Percentiles rank a stretch among this genome's conserved stretches.
phyloP scores from a whole-genome alignment of 2,888 invertebrate genomes.

The Maniola hyperantus region DNA sequence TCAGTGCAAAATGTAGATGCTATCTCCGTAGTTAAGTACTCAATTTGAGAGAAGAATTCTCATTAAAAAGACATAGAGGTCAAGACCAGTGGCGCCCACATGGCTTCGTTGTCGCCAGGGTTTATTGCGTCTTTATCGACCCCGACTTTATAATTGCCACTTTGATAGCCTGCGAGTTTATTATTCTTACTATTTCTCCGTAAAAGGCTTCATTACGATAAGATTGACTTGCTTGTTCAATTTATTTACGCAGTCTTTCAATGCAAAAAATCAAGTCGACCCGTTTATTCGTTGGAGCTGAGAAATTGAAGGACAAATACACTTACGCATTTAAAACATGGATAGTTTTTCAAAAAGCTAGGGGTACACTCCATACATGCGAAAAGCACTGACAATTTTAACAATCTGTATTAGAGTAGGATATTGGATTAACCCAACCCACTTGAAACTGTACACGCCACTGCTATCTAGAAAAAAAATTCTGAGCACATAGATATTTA shows the following conservation, averaged over 20 bases:
- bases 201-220: constrained; percentile 46
- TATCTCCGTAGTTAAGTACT: constrained; percentile 28
- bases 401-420: neutral
- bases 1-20: constrained; percentile 21
- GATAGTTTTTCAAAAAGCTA: too few species aligned
- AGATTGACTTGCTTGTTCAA: neutral
- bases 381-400: neutral
- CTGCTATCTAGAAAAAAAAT: too few species aligned
- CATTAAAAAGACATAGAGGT: constrained; percentile 56
- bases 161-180: constrained; percentile 44
- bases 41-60: constrained; percentile 53
- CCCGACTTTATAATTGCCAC: constrained; percentile 49
- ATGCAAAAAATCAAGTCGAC: too few species aligned
- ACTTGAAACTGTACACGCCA: too few species aligned
- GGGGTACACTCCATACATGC: neutral
- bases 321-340: too few species aligned
- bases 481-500: neutral
- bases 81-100: constrained; percentile 59
- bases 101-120: constrained; percentile 56
- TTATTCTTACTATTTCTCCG: constrained; percentile 51
- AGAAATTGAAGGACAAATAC: too few species aligned
- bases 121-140: constrained; percentile 55
- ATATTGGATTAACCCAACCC: neutral
- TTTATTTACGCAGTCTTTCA: neutral
- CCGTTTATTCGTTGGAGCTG: too few species aligned